A percentile compares a stretch with the other conserved stretches of the same genome.
These are phyloP conservation scores for Euplagia quadripunctaria DNA, from an alignment of 2,888 invertebrate genomes.

Conservation along the genomic window DNA sequence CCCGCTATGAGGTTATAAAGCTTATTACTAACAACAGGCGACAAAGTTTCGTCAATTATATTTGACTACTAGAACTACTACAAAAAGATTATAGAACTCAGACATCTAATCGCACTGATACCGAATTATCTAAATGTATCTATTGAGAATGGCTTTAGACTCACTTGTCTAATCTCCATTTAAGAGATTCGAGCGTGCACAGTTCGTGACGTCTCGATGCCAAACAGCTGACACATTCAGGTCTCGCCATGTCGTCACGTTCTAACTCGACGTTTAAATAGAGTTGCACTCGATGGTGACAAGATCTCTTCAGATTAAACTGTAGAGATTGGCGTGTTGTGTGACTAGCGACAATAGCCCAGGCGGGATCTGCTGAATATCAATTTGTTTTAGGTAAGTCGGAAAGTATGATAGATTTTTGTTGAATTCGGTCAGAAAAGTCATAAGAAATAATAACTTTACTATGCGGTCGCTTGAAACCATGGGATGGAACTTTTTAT, in stretches of 20 bases:
- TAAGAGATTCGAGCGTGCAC: not conserved
- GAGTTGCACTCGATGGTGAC: not conserved
- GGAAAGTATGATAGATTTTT: too few species aligned
- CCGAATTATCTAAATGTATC: not conserved
- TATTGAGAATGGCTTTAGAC: not conserved
- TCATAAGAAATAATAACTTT: too few species aligned
- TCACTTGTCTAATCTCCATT: not conserved
- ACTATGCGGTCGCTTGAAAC: too few species aligned
- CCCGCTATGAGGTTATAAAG: too few species aligned
- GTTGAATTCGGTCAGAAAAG: too few species aligned
- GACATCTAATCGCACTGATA: slow-evolving; percentile 1
- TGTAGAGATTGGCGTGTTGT: not conserved
- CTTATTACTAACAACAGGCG: too few species aligned
- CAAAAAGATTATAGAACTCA: not conserved
- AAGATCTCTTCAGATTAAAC: not conserved
- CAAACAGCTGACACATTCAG: not conserved
- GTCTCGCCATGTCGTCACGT: not conserved
- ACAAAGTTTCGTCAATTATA: too few species aligned
- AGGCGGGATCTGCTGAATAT: too few species aligned
- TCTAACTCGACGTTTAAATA: not conserved
- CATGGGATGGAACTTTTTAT: too few species aligned
- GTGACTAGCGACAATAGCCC: too few species aligned
- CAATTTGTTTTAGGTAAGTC: too few species aligned
- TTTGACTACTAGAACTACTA: too few species aligned
- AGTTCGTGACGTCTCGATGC: not conserved